These are phyloP conservation scores for Emys orbicularis DNA, from an alignment of 2,797 vertebrate species.

Conservation along the genomic window DNA sequence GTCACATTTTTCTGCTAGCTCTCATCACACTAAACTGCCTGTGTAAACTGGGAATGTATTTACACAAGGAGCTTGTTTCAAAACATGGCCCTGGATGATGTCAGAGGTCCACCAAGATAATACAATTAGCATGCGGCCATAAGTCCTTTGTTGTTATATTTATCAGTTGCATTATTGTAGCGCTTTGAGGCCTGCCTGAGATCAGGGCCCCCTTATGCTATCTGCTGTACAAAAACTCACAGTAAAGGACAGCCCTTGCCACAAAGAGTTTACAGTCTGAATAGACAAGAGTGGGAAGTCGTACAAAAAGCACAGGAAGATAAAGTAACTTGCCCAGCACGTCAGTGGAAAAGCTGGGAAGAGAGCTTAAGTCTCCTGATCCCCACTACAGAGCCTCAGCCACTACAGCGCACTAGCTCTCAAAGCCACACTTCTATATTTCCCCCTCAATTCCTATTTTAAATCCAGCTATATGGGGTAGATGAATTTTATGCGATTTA, in stretches of 20 bases:
- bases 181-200: not conserved
- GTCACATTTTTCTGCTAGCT: not conserved
- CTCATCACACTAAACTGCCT: not conserved
- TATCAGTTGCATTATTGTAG: not conserved
- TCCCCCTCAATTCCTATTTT: not conserved
- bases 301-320: not conserved
- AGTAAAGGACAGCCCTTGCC: not conserved
- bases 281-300: accelerated
- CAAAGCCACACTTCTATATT: not conserved
- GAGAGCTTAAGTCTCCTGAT: not conserved
- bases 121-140: not conserved
- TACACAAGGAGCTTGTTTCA: not conserved
- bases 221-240: accelerated
- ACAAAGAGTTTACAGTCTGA: not conserved
- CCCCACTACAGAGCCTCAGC: not conserved
- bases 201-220: not conserved
- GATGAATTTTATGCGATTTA: not conserved
- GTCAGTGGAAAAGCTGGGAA: not conserved
- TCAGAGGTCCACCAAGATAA: not conserved
- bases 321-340: not conserved
- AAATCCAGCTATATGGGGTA: not conserved
- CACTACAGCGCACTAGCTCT: not conserved
- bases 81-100: not conserved
- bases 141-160: not conserved
- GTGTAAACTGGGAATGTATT: not conserved